Evolutionary conservation across 2,797 vertebrate species (phyloP), one percentile per base, ranked within the genome.

Genomic region (Coreius guichenoti): DNA sequence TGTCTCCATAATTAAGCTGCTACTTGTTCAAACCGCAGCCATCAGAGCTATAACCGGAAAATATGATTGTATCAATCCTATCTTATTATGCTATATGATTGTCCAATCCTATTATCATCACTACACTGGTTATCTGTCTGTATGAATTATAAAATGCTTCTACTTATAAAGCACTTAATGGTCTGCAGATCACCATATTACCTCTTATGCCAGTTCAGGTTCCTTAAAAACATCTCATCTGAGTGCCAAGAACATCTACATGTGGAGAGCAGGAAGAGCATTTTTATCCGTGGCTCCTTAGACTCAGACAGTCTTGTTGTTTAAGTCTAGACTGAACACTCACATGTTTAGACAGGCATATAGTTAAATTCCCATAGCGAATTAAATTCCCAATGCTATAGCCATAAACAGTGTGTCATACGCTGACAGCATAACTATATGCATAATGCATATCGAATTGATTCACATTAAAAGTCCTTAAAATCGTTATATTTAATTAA

Each of bases 1-100:
- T 9, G 76, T 78, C 76, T 45, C 16, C 26, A 65, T 79, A 79
- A 65, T 65, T 47, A 79, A 79, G n/a, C 17, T 45, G 39, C 58
- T 47, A 26, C 39, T 45, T 65, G 17, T 65, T 63, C 39, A 47
- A 73, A 73, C 26, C 3, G 14, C 43, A n/a, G 23, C 70, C 70
- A 45, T 73, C 58, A 45, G 58, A 79, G 39, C 19, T 47, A n/a
- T 77, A 77, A 61, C 13, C 14, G 16, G 54, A 61, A 77, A n/a
- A 43, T 61, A 79, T 31, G 77, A 79, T 47, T 65, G 17, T 12
- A 39, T 61, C 33, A 77, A 61, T 77, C 54, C 8, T 77, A 26
- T 61, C 23, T 14, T 63, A 79, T 79, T 65, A 65, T 43, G 5
- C 58, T 65, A 31, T 65, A 65, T 79, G 39, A 79, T 26, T 47